These are phyloP conservation scores for Phallusia fumigata DNA, from an alignment of 23 tunicate genomes.

Conservation along the genomic window DNA sequence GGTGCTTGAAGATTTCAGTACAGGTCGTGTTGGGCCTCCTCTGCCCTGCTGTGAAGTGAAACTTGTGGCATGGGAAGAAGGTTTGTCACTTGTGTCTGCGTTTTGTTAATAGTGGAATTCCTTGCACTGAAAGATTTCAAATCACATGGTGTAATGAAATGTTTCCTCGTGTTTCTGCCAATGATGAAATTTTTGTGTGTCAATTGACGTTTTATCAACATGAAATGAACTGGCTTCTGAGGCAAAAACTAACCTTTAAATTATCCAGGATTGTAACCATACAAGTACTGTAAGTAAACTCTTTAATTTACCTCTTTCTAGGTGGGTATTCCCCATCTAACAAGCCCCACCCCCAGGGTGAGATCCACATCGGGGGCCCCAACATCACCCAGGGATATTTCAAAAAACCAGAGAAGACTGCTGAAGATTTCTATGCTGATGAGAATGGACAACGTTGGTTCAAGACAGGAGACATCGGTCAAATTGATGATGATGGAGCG, in stretches of 20 bases:
- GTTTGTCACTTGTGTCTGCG: conserved; percentile 10
- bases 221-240: conserved; percentile 1
- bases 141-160: no score
- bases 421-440: conserved; percentile 88
- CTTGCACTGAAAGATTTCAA: no score
- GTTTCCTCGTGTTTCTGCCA: neutral
- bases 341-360: conserved; percentile 94
- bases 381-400: conserved; percentile 84
- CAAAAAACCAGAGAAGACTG: conserved; percentile 92
- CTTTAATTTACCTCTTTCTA: neutral
- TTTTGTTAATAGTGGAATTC: no score
- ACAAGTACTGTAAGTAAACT: neutral
- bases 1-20: conserved; percentile 70
- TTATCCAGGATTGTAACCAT: neutral
- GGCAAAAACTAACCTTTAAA: neutral
- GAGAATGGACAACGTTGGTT: conserved; percentile 94
- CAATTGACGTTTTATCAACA: neutral
- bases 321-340: conserved; percentile 84
- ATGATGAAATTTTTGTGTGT: conserved; percentile 5
- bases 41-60: conserved; percentile 85
- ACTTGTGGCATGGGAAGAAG: conserved; percentile 96
- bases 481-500: conserved; percentile 78
- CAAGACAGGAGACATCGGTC: conserved; percentile 97
- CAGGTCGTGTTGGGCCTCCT: conserved; percentile 96
- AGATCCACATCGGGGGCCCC: conserved; percentile 92